Evolutionary conservation across 2,888 invertebrate genomes (phyloP).

Genomic region (Raillietiella orientalis): DNA sequence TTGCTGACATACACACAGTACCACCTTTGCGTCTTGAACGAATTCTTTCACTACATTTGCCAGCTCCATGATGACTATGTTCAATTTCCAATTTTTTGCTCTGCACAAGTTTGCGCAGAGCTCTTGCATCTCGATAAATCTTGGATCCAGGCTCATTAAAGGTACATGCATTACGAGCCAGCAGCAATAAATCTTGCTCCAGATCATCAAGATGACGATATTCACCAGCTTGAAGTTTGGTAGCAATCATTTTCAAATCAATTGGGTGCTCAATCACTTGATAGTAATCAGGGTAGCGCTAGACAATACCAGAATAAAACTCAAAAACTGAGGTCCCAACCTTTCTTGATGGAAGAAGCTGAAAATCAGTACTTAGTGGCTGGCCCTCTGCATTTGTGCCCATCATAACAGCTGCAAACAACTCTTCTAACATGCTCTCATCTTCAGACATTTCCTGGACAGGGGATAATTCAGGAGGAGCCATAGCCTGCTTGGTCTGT

Average conservation of each 20-base stretch:
- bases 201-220: slow-evolving; percentile 45
- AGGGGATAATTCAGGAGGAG: slow-evolving; percentile 34
- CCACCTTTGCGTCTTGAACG: slow-evolving; percentile 17
- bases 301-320: slow-evolving; percentile 7
- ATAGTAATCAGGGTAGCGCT: slow-evolving; percentile 79
- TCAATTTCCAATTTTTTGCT: slow-evolving; percentile 32
- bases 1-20: slow-evolving; percentile 20
- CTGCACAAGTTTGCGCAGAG: slow-evolving; percentile 37
- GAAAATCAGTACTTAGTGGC: slow-evolving; percentile 54
- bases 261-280: slow-evolving; percentile 75
- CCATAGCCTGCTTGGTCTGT: too few species aligned
- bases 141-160: slow-evolving; percentile 90
- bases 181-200: slow-evolving; percentile 56
- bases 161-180: slow-evolving; percentile 77
- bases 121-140: slow-evolving; percentile 80
- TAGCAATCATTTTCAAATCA: slow-evolving; percentile 70
- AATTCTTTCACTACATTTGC: slow-evolving; percentile 33
- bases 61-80: slow-evolving; percentile 20
- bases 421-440: slow-evolving; percentile 38
- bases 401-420: slow-evolving; percentile 59
- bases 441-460: slow-evolving; percentile 35
- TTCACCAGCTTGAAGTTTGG: slow-evolving; percentile 51
- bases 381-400: slow-evolving; percentile 35
- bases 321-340: slow-evolving; percentile 11
- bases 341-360: slow-evolving; percentile 63